Evolutionary conservation across 2,797 vertebrate genomes (phyloP).

Genomic region (Aythya fuligula): DNA sequence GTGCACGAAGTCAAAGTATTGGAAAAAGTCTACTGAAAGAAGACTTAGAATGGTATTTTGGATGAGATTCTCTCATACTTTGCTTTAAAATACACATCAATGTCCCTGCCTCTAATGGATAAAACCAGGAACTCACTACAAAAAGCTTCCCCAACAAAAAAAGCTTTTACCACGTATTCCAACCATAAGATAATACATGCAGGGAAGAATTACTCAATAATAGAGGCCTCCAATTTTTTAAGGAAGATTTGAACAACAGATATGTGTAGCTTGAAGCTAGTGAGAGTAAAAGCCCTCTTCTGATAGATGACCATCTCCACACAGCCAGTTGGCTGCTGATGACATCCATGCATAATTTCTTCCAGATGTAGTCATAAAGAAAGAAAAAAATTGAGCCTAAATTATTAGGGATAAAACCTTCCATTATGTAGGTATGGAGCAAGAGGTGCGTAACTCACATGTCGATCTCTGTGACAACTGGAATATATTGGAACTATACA

Average conservation of each 20-base stretch:
- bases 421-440: background rate
- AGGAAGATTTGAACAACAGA: background rate
- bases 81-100: background rate
- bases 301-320: background rate
- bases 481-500: background rate
- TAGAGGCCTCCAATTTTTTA: background rate
- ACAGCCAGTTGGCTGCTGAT: background rate
- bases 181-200: background rate
- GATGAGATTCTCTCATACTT: background rate
- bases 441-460: background rate
- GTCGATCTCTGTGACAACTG: background rate
- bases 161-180: background rate
- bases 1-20: background rate
- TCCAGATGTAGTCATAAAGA: background rate
- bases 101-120: background rate
- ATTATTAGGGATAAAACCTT: background rate
- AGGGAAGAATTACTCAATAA: background rate
- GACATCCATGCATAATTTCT: background rate
- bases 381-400: background rate
- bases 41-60: background rate
- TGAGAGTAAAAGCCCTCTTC: background rate
- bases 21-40: background rate
- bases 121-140: background rate
- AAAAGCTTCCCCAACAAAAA: background rate
- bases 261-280: background rate